These are phyloP conservation scores for Meloidogyne chitwoodi DNA, from an alignment of 1,140 invertebrate species.

Conservation along the genomic window DNA sequence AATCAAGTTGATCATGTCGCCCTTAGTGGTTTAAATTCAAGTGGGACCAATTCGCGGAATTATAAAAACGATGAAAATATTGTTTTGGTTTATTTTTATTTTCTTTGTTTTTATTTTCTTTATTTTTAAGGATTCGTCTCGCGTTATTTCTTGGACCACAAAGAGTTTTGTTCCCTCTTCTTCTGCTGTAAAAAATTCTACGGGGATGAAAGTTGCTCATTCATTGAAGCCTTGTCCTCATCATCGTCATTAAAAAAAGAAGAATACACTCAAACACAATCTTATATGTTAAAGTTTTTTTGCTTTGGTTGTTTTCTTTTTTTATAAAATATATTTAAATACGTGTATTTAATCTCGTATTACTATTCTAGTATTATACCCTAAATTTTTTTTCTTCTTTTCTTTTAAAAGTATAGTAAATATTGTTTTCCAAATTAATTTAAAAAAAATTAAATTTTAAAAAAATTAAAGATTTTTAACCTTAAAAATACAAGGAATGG, in stretches of 20 bases:
- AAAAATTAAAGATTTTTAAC: no score
- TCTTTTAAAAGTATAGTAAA: no score
- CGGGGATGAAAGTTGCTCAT: neutral
- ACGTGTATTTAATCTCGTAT: no score
- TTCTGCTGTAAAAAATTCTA: neutral
- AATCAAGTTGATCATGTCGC: slow-evolving; percentile 5
- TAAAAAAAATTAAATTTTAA: no score
- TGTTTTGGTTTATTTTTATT: slow-evolving; percentile 12
- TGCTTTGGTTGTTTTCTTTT: neutral
- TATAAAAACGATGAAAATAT: slow-evolving; percentile 56
- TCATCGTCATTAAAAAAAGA: neutral
- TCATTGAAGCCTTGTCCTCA: neutral
- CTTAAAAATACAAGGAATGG: no score
- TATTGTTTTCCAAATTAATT: no score
- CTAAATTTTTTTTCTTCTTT: no score
- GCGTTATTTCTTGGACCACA: slow-evolving; percentile 44
- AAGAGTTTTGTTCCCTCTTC: neutral
- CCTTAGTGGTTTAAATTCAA: slow-evolving; percentile 10
- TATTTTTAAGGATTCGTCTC: slow-evolving; percentile 36
- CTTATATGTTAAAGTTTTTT: no score
- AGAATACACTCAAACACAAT: no score
- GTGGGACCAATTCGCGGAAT: slow-evolving; percentile 19
- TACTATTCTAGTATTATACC: no score
- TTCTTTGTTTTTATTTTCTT: no score
- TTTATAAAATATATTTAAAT: no score